Percentiles rank a stretch among this genome's conserved stretches.
Evolutionary conservation across 2,113 vertebrate species (phyloP).

Genomic region (Phodopus roborovskii): DNA sequence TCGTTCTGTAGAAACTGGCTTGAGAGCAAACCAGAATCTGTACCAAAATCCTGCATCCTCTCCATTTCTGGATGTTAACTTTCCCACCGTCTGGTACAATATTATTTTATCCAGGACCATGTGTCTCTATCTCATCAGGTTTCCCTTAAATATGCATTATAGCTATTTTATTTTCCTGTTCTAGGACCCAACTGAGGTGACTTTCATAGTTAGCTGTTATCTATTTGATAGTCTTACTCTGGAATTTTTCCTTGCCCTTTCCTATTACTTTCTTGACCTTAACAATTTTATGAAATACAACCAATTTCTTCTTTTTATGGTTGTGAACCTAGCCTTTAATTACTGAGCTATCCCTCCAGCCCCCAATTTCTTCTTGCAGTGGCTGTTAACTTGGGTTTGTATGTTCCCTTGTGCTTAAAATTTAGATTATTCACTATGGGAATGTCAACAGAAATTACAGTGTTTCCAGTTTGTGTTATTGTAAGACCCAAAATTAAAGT

Average conservation of each 20-base stretch:
- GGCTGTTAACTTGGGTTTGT: not conserved
- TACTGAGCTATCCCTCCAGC: too few relatives aligned
- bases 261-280: not conserved
- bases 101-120: not conserved
- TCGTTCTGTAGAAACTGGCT: not conserved
- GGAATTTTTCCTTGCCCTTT: not conserved
- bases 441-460: not conserved
- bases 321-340: too few relatives aligned
- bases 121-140: not conserved
- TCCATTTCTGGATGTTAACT: not conserved
- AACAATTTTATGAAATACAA: not conserved
- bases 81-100: not conserved
- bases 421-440: not conserved
- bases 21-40: not conserved
- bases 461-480: not conserved
- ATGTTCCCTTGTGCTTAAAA: not conserved
- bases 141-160: not conserved
- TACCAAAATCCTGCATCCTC: not conserved
- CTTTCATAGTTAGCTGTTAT: not conserved
- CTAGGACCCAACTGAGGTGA: not conserved
- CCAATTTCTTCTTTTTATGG: not conserved
- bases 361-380: not conserved
- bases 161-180: not conserved
- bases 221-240: not conserved
- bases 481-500: not conserved